These are phyloP conservation scores for Oreochromis aureus DNA, from an alignment of 2,113 vertebrate species.

Conservation along the genomic window DNA sequence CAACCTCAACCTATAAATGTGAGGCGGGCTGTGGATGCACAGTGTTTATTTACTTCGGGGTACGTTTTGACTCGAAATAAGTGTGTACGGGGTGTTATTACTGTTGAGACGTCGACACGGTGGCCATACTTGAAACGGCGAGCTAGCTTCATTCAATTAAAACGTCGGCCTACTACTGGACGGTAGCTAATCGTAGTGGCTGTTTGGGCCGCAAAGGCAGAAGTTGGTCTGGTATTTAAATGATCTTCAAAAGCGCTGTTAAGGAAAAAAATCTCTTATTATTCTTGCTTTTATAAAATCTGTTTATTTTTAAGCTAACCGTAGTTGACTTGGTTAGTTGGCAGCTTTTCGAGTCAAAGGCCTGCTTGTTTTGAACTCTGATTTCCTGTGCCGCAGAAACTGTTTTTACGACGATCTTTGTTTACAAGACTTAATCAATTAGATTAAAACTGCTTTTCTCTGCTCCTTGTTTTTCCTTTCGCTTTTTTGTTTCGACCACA, in stretches of 20 bases:
- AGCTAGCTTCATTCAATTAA: neutral
- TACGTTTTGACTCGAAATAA: neutral
- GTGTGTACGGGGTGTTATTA: neutral
- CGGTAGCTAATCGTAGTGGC: neutral
- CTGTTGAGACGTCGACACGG: neutral
- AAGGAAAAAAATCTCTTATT: neutral
- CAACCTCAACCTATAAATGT: neutral
- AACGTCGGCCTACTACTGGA: neutral
- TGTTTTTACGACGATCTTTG: neutral
- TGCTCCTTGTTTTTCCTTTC: neutral
- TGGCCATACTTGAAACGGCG: neutral
- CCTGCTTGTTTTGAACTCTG: neutral
- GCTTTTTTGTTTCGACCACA: neutral
- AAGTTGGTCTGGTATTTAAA: neutral
- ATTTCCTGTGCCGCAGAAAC: neutral
- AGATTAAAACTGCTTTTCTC: neutral
- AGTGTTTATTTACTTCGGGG: fast-evolving
- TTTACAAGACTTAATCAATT: neutral
- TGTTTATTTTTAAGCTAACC: neutral
- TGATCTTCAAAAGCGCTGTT: neutral
- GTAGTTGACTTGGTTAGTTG: neutral
- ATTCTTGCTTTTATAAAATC: neutral
- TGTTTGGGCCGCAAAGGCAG: neutral
- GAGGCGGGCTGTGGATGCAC: fast-evolving
- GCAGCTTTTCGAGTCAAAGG: neutral